Conservation (phyloP, 2,888 invertebrate genomes). For the Drosophila affinis region DNA sequence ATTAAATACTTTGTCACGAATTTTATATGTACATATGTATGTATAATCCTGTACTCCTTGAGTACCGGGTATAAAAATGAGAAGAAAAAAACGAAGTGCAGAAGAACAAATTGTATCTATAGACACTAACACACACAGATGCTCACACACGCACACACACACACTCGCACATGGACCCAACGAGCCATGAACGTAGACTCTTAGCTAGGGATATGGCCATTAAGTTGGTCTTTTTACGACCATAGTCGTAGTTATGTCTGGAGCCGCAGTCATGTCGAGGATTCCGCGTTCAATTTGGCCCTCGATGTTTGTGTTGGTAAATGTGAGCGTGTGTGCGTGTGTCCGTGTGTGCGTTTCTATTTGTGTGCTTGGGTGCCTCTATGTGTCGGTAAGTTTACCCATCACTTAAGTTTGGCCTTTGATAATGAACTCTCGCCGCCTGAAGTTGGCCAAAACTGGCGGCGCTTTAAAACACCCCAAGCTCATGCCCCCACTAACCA, state of each 20-base stretch:
- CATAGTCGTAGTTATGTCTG: constrained; percentile 57
- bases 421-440: constrained; percentile 37
- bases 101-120: constrained; percentile 63
- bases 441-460: background rate
- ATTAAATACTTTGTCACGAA: no score
- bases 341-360: no score
- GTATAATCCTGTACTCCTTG: no score
- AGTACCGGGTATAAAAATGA: constrained; percentile 2
- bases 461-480: background rate
- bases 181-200: constrained; percentile 77
- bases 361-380: no score
- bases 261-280: constrained; percentile 22
- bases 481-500: background rate
- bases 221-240: constrained; percentile 75
- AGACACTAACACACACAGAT: background rate
- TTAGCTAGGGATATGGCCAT: constrained; percentile 78
- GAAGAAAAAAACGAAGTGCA: constrained; percentile 23
- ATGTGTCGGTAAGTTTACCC: constrained; percentile 10
- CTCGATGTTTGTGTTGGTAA: background rate
- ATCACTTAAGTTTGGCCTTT: constrained; percentile 39
- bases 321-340: background rate
- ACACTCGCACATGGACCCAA: constrained; percentile 47
- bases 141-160: constrained; percentile 9
- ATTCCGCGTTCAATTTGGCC: constrained; percentile 35
- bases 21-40: no score